Evolutionary conservation across 2,797 vertebrate species (phyloP).

Genomic region (Austrolebias charrua): DNA sequence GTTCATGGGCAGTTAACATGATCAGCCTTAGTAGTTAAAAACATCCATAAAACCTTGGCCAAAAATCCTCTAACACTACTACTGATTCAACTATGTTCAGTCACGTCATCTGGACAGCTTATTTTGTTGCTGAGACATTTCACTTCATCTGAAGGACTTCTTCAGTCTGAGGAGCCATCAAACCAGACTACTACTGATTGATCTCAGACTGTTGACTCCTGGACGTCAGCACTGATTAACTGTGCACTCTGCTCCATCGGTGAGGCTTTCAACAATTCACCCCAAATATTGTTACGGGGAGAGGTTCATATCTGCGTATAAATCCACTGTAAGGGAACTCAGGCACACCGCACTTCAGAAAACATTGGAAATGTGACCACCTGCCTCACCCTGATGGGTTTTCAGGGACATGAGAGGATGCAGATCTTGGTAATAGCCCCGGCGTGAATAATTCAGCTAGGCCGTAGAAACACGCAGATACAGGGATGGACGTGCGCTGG

Average conservation of each 20-base stretch:
- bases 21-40: no score
- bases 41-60: no score
- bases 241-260: slow-evolving; percentile 30
- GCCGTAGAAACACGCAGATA: slow-evolving; percentile 56
- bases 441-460: slow-evolving; percentile 77
- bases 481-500: slow-evolving; percentile 30
- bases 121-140: no score
- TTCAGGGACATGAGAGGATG: slow-evolving; percentile 31
- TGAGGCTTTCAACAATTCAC: slow-evolving; percentile 67
- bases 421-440: slow-evolving; percentile 57
- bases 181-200: neutral
- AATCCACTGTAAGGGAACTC: slow-evolving; percentile 35
- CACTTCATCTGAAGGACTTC: no score
- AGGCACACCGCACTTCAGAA: slow-evolving; percentile 23
- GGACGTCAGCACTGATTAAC: slow-evolving; percentile 46
- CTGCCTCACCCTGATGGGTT: slow-evolving; percentile 61
- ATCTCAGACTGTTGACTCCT: slow-evolving; percentile 26
- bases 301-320: slow-evolving; percentile 48
- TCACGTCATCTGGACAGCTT: no score
- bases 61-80: no score
- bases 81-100: no score
- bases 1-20: no score
- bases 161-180: no score
- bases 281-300: slow-evolving; percentile 43
- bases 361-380: slow-evolving; percentile 50